Percentiles rank a stretch among this genome's conserved stretches.
Conservation (phyloP, 2,888 invertebrate species). For the Troides oblongomaculatus region DNA sequence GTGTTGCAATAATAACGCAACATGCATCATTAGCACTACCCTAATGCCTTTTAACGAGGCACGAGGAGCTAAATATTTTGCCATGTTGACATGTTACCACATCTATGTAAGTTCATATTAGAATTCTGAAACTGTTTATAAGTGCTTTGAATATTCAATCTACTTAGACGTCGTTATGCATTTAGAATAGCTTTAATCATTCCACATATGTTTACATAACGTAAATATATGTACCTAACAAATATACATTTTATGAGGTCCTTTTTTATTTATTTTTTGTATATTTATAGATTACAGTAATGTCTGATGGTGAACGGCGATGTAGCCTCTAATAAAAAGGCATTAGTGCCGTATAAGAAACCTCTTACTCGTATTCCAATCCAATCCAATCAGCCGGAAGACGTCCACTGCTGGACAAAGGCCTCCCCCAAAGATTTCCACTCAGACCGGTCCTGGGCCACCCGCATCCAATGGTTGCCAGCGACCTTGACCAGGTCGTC, state of each 20-base stretch:
- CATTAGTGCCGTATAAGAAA: no score
- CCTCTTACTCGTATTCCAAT: no score
- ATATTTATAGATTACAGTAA: no score
- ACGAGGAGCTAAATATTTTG: slow-evolving; percentile 11
- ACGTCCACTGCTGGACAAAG: no score
- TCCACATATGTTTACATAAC: background rate
- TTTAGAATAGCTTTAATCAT: background rate
- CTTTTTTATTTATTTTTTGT: background rate
- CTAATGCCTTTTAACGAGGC: slow-evolving; percentile 15
- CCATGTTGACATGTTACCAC: slow-evolving; percentile 10
- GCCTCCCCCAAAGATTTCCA: no score
- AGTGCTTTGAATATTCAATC: slow-evolving; percentile 9
- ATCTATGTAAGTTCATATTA: slow-evolving; percentile 18
- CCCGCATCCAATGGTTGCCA: no score
- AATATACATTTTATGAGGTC: background rate
- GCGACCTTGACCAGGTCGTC: no score
- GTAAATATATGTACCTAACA: background rate
- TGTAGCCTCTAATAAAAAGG: no score
- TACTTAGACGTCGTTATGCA: background rate
- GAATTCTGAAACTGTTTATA: slow-evolving; percentile 13
- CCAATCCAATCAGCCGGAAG: no score
- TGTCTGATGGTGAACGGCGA: no score
- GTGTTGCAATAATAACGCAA: slow-evolving; percentile 11
- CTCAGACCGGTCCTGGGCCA: no score
- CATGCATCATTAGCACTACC: slow-evolving; percentile 13